Percentiles rank a stretch among this genome's conserved stretches.
phyloP scores from a whole-genome alignment of 2,888 invertebrate genomes.

The Liopterus haemorrhoidalis region DNA sequence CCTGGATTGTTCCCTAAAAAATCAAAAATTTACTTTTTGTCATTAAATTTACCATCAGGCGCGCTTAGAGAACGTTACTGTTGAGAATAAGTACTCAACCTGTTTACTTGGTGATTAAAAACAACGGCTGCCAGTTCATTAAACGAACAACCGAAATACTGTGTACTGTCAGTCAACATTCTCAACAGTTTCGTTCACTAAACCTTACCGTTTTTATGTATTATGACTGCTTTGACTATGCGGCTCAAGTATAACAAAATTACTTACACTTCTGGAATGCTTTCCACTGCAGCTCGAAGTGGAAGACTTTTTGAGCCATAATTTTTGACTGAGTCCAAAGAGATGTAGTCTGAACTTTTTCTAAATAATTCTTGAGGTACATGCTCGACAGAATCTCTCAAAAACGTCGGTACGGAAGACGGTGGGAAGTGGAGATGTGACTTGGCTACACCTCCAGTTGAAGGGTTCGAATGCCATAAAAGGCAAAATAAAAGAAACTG shows the following conservation, averaged over 20 bases:
- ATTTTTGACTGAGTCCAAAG: constrained; percentile 36
- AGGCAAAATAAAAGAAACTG: too few relatives aligned
- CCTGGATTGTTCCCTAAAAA: constrained; percentile 48
- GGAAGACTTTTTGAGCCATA: constrained; percentile 52
- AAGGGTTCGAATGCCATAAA: too few relatives aligned
- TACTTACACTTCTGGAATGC: constrained; percentile 52
- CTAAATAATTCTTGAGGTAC: constrained; percentile 38
- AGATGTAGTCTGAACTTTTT: constrained; percentile 33
- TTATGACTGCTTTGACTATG: neutral
- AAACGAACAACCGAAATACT: too few relatives aligned
- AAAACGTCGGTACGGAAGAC: constrained; percentile 42
- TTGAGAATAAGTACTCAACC: too few relatives aligned
- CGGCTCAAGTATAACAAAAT: neutral
- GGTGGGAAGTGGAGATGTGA: too few relatives aligned
- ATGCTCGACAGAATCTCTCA: constrained; percentile 47
- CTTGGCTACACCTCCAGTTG: too few relatives aligned
- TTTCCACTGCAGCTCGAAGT: constrained; percentile 71
- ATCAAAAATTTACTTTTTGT: constrained; percentile 27
- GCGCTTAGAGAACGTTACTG: too few relatives aligned
- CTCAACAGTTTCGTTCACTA: neutral
- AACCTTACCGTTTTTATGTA: neutral
- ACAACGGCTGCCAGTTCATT: too few relatives aligned
- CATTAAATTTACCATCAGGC: constrained; percentile 14
- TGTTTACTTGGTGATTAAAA: too few relatives aligned
- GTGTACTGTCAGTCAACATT: too few relatives aligned